Conservation (phyloP, 2,113 vertebrate genomes). For the Zosterops borbonicus region DNA sequence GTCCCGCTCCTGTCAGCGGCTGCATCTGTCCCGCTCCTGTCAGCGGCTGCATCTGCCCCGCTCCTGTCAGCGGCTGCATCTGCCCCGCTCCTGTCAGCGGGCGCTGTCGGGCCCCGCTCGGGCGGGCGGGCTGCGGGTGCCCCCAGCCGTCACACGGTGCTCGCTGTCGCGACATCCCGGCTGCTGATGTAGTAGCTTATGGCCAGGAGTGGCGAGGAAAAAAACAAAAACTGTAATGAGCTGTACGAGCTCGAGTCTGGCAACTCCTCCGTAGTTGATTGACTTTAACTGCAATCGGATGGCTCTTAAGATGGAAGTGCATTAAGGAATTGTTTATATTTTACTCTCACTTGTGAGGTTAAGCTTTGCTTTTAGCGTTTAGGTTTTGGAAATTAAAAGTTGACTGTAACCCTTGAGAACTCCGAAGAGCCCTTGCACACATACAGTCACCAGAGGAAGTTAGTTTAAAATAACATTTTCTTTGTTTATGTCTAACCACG, state of each 20-base stretch:
- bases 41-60: no score
- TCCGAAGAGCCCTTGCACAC: rapidly evolving
- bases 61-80: background rate
- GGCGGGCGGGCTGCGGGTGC: background rate
- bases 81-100: background rate
- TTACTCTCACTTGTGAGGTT: background rate
- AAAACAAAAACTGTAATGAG: rapidly evolving
- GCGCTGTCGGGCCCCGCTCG: background rate
- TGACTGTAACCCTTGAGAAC: background rate
- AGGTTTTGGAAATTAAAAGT: background rate
- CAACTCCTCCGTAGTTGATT: rapidly evolving
- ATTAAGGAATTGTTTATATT: background rate
- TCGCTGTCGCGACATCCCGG: rapidly evolving
- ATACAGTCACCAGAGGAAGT: background rate
- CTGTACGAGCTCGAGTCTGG: rapidly evolving
- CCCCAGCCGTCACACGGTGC: background rate
- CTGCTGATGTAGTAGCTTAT: rapidly evolving
- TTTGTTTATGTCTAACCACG: background rate
- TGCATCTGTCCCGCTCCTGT: no score
- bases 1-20: no score
- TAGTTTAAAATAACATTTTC: background rate
- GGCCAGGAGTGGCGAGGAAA: rapidly evolving
- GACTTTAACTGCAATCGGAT: background rate
- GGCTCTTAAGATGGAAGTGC: background rate
- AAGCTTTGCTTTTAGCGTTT: background rate